Evolutionary conservation across 2,113 vertebrate species (phyloP).

Genomic region (Spea multiplicata): DNA sequence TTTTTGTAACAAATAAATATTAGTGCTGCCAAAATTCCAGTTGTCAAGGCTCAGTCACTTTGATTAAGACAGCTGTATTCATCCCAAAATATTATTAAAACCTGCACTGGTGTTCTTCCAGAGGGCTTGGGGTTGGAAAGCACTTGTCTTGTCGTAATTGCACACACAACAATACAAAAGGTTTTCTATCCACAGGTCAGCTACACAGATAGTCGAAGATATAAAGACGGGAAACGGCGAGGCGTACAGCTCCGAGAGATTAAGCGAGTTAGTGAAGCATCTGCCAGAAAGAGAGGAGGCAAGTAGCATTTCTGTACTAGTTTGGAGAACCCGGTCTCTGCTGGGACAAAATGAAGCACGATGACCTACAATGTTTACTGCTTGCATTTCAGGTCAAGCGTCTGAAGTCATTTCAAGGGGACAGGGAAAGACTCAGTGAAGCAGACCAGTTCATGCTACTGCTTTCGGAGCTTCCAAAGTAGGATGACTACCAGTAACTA

Average conservation of each 20-base stretch:
- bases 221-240: constrained; percentile 59
- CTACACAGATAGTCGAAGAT: constrained; percentile 61
- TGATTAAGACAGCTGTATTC: no score
- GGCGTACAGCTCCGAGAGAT: constrained; percentile 65
- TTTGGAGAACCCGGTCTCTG: background rate
- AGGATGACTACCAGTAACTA: constrained; percentile 10
- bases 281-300: constrained; percentile 75
- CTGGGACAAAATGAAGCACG: background rate
- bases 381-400: constrained; percentile 59
- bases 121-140: background rate
- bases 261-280: constrained; percentile 69
- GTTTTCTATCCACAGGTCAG: constrained; percentile 54
- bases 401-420: constrained; percentile 63
- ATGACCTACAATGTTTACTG: background rate
- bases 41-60: no score
- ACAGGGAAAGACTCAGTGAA: constrained; percentile 62
- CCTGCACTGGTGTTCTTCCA: background rate
- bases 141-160: background rate
- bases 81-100: background rate
- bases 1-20: no score
- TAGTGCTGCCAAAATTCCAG: no score
- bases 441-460: constrained; percentile 72
- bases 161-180: background rate
- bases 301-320: background rate
- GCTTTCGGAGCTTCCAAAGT: constrained; percentile 71